Percentiles rank a stretch among this genome's conserved stretches.
phyloP scores from a whole-genome alignment of 2,797 vertebrate species.

The Hydrocynus forskahlii region DNA sequence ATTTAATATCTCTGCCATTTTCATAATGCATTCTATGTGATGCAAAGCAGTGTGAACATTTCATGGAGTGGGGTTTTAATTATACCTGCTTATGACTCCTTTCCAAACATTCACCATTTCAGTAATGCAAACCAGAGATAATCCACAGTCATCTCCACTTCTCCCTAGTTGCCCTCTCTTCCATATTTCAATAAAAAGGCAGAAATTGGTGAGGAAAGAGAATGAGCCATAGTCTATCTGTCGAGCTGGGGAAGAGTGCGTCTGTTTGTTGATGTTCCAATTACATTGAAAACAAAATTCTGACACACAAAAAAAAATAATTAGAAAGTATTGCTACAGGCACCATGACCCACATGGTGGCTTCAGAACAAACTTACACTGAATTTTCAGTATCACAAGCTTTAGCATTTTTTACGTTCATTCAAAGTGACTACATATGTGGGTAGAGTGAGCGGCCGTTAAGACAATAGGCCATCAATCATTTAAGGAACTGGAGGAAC shows the following conservation, averaged over 20 bases:
- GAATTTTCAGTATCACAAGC: conserved; percentile 30
- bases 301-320: conserved; percentile 37
- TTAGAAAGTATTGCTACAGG: conserved; percentile 32
- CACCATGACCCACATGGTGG: conserved; percentile 48
- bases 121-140: conserved; percentile 17
- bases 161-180: background rate
- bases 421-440: conserved; percentile 31
- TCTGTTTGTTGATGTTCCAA: conserved; percentile 54
- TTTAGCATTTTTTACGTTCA: conserved; percentile 7
- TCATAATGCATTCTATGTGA: background rate
- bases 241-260: conserved; percentile 28
- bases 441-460: background rate
- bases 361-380: conserved; percentile 40
- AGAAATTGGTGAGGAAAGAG: conserved; percentile 24
- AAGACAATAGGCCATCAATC: conserved; percentile 17
- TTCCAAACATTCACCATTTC: conserved; percentile 18
- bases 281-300: conserved; percentile 46
- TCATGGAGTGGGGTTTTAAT: conserved; percentile 21
- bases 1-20: background rate
- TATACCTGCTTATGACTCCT: conserved; percentile 30
- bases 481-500: conserved; percentile 8
- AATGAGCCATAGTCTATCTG: too few species aligned
- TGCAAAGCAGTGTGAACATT: background rate
- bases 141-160: background rate
- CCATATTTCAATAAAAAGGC: conserved; percentile 38